Conservation (phyloP, 2,888 invertebrate genomes). For the Sipha maydis region DNA sequence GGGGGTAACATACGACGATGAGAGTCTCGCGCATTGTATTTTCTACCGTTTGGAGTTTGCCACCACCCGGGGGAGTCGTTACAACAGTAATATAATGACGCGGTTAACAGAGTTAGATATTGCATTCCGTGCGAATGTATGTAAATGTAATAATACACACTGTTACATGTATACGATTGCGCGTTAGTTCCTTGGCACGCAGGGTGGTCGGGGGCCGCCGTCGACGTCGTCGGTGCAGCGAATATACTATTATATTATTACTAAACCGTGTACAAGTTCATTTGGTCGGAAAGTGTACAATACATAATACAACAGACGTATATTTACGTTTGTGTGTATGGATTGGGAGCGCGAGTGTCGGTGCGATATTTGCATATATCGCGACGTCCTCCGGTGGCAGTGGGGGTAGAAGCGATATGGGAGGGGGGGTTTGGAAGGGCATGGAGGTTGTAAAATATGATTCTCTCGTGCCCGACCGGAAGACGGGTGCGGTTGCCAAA, state of each 20-base stretch:
- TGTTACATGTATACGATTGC: neutral
- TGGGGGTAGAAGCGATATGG: too few species aligned
- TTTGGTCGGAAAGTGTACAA: constrained; percentile 44
- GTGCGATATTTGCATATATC: constrained; percentile 44
- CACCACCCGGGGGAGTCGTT: constrained; percentile 50
- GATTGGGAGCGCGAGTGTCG: neutral
- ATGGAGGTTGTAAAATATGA: constrained; percentile 45
- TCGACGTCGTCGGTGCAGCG: neutral
- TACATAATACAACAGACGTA: neutral
- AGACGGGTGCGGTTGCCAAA: constrained; percentile 59
- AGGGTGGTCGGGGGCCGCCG: neutral
- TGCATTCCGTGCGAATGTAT: neutral
- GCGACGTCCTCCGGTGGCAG: too few species aligned
- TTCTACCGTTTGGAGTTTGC: neutral
- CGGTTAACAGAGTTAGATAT: constrained; percentile 18
- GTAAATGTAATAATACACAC: neutral
- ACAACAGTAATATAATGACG: neutral
- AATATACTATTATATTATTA: neutral
- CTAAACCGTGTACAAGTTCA: constrained; percentile 22
- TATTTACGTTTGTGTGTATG: neutral
- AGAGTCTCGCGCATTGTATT: neutral
- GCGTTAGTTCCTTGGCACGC: neutral
- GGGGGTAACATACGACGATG: neutral
- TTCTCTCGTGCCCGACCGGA: constrained; percentile 43
- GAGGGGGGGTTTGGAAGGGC: too few species aligned